A percentile compares a stretch with the other conserved stretches of the same genome.
Evolutionary conservation across 2,888 invertebrate species (phyloP).

Genomic region (Caenorhabditis virilis): DNA sequence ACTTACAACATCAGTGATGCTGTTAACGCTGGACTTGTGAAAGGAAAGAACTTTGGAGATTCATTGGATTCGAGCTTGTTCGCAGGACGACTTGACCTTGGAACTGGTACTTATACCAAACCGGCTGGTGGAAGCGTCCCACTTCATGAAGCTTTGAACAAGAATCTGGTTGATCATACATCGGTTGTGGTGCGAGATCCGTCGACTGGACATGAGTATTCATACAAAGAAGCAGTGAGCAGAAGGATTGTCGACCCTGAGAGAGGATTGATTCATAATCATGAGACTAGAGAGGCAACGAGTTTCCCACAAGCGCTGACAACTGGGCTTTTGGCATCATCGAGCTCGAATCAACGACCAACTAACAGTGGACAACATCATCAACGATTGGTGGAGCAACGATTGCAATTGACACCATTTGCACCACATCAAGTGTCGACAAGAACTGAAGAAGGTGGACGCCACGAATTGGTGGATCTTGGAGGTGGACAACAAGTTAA

Average conservation of each 20-base stretch:
- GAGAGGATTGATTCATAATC: slow-evolving; percentile 69
- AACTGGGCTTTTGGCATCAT: slow-evolving; percentile 46
- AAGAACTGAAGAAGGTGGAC: slow-evolving; percentile 33
- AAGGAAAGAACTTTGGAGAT: slow-evolving; percentile 62
- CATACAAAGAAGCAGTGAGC: slow-evolving; percentile 66
- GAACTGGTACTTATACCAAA: slow-evolving; percentile 82
- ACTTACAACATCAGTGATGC: slow-evolving; percentile 70
- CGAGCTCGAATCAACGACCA: slow-evolving; percentile 29
- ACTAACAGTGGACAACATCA: slow-evolving; percentile 25
- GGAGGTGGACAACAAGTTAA: slow-evolving; percentile 68
- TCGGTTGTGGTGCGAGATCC: slow-evolving; percentile 54
- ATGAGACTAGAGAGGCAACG: slow-evolving; percentile 66
- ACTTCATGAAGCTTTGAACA: slow-evolving; percentile 81
- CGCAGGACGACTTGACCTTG: slow-evolving; percentile 47
- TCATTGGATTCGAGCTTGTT: slow-evolving; percentile 52
- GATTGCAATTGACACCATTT: slow-evolving; percentile 65
- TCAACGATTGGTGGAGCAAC: slow-evolving; percentile 59
- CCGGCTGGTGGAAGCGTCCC: slow-evolving; percentile 80
- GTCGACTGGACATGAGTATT: slow-evolving; percentile 54
- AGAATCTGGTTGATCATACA: slow-evolving; percentile 79
- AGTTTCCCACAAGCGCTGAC: slow-evolving; percentile 56
- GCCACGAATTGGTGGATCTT: slow-evolving; percentile 66
- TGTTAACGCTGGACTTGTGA: slow-evolving; percentile 67
- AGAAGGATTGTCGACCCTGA: slow-evolving; percentile 53
- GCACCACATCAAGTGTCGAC: slow-evolving; percentile 30